A percentile compares a stretch with the other conserved stretches of the same genome.
Conservation (phyloP, 2,113 vertebrate species). For the Indicator maculatus region DNA sequence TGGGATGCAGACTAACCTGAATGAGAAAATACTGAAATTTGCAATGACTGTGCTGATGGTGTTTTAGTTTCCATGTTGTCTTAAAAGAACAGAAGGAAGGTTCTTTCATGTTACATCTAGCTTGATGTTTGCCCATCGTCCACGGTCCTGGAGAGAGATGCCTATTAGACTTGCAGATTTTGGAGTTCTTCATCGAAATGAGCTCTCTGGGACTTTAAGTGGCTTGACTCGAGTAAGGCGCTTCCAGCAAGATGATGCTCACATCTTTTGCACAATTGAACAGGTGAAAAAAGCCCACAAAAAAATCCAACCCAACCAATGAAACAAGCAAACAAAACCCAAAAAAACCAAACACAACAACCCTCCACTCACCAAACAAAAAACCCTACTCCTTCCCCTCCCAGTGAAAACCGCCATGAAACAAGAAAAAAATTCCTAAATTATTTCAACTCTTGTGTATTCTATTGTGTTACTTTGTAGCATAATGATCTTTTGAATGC, state of each 20-base stretch:
- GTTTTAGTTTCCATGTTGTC: background rate
- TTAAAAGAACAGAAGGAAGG: background rate
- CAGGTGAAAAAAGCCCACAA: slow-evolving; percentile 78
- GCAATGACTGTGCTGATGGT: background rate
- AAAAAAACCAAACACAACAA: background rate
- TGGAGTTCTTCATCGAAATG: slow-evolving; percentile 93
- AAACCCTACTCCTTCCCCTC: background rate
- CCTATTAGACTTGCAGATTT: slow-evolving; percentile 93
- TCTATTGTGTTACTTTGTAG: background rate
- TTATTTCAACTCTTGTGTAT: background rate
- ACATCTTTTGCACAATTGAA: slow-evolving; percentile 93
- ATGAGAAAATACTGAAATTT: background rate
- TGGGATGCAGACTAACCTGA: background rate
- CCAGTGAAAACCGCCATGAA: background rate
- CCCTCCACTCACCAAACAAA: background rate
- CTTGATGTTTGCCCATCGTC: slow-evolving; percentile 92
- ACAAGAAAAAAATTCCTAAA: background rate
- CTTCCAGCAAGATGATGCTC: slow-evolving; percentile 96
- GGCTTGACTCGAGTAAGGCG: slow-evolving; percentile 90
- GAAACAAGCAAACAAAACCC: no score
- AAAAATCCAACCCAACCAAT: background rate
- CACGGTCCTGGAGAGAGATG: slow-evolving; percentile 94
- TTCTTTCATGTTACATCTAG: slow-evolving; percentile 63
- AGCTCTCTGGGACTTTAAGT: slow-evolving; percentile 88
- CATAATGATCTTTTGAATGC: background rate